Conservation (phyloP, 2,888 invertebrate species). For the Cremastinae sp. region DNA sequence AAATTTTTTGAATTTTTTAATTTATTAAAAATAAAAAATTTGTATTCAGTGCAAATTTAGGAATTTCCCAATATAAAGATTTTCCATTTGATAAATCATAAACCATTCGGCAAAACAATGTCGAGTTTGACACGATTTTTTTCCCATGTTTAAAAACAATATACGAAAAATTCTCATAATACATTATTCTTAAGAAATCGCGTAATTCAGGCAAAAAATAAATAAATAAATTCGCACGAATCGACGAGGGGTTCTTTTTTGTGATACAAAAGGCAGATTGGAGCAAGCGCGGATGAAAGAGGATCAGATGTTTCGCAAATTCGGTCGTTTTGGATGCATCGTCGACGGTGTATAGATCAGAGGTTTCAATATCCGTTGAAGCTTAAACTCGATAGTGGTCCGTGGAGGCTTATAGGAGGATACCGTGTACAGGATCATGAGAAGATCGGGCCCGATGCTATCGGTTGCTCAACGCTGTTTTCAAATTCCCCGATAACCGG, state of each 20-base stretch:
- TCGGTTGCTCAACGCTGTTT: constrained; percentile 26
- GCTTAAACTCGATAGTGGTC: constrained; percentile 40
- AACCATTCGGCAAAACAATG: too few species aligned
- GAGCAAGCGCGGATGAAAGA: background rate
- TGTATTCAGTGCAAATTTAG: too few species aligned
- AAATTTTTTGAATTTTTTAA: too few species aligned
- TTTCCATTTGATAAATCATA: too few species aligned
- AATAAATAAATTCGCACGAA: too few species aligned
- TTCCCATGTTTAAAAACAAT: too few species aligned
- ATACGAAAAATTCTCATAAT: too few species aligned
- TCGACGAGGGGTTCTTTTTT: background rate
- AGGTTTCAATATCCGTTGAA: constrained; percentile 49
- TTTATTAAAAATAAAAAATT: too few species aligned
- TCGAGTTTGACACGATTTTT: too few species aligned
- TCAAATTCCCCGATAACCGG: constrained; percentile 29
- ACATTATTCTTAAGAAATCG: too few species aligned
- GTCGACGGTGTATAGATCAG: constrained; percentile 23
- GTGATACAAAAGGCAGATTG: background rate
- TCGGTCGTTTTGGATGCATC: constrained; percentile 17
- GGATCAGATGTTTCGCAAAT: constrained; percentile 34
- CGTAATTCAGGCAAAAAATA: too few species aligned
- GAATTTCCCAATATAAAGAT: too few species aligned
- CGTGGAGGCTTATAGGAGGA: constrained; percentile 43
- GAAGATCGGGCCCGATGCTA: background rate
- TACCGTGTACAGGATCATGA: constrained; percentile 26